Evolutionary conservation across 2,113 vertebrate species (phyloP).

Genomic region (Ptilonorhynchus violaceus): DNA sequence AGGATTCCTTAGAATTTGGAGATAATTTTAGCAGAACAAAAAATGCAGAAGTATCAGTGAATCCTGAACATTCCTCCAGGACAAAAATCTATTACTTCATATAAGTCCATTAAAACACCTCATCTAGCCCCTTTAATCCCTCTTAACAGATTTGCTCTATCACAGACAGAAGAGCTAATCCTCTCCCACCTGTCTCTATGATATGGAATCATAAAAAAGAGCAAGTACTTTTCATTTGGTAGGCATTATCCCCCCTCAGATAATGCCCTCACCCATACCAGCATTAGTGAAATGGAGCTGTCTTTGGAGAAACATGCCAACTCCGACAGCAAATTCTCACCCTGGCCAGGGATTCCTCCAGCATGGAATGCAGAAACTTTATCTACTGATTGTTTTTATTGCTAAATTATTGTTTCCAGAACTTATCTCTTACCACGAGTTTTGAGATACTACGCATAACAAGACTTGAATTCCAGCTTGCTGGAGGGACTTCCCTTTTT

Average conservation of each 20-base stretch:
- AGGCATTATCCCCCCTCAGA: neutral
- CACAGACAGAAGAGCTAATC: slow-evolving; percentile 27
- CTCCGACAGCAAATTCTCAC: neutral
- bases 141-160: slow-evolving; percentile 42
- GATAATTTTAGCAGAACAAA: slow-evolving; percentile 30
- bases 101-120: slow-evolving; percentile 43
- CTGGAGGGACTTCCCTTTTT: neutral
- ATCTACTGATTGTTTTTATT: neutral
- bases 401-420: neutral
- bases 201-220: neutral
- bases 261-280: neutral
- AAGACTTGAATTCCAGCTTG: neutral
- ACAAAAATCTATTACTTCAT: slow-evolving; percentile 35
- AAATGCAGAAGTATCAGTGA: neutral
- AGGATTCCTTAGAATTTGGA: neutral
- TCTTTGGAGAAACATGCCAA: neutral
- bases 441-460: neutral
- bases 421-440: neutral
- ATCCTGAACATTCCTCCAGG: slow-evolving; percentile 25
- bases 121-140: slow-evolving; percentile 24
- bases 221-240: neutral
- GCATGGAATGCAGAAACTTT: neutral
- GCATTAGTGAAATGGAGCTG: accelerated
- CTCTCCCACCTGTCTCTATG: slow-evolving; percentile 27
- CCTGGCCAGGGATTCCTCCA: neutral